Evolutionary conservation across 23 tunicate species (phyloP), one percentile per base, ranked within the genome.

Genomic region (Halocynthia roretzi): DNA sequence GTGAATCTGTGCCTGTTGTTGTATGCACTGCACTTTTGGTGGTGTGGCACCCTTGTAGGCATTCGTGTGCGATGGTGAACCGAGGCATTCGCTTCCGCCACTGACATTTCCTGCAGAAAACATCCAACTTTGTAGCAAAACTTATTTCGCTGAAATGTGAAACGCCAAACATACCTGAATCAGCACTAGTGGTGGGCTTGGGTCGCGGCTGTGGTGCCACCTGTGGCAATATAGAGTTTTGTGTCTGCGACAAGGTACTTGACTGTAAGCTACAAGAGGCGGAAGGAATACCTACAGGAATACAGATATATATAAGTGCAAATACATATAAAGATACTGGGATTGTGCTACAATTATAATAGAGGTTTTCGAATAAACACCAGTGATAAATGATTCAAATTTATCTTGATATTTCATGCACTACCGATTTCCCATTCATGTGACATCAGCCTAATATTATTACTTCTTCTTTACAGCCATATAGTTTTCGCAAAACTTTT

Each of bases 11-110:
- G 67, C 71, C 71, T 50, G 71, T 50, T 56, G 67, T 78, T 70
- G 75, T 49, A 70, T 51, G 55, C 75, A 70, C 70, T 65, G 70
- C 22, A 9, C 31, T 15, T 65, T 65, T 65, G 93, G 86, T 6
- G 93, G 84, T 50, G 81, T 81, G 10, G 70, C 22, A 10, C 70
- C 19, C 5, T 65, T 65, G 19, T 20, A 65, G 22, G 70, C 5
- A 6, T 65, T 65, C 22, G 49, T 65, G 19, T 65, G 70, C 22
- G 81, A 61, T 15, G 91, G 86, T 8, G 93, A 87, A 7, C 85
- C 83, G 51, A 82, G 75, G 70, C 40, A 63, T 54, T 87, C 93
- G 60, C 82, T 87, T 52, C 83, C 86, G 22, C 15, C 70, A 20
- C 49, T 14, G 31, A 8, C n/a, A 15, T 81, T 82, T 50, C 93